These are phyloP conservation scores for Drosophila nigricruria DNA, from an alignment of 2,888 invertebrate genomes.

Conservation along the genomic window DNA sequence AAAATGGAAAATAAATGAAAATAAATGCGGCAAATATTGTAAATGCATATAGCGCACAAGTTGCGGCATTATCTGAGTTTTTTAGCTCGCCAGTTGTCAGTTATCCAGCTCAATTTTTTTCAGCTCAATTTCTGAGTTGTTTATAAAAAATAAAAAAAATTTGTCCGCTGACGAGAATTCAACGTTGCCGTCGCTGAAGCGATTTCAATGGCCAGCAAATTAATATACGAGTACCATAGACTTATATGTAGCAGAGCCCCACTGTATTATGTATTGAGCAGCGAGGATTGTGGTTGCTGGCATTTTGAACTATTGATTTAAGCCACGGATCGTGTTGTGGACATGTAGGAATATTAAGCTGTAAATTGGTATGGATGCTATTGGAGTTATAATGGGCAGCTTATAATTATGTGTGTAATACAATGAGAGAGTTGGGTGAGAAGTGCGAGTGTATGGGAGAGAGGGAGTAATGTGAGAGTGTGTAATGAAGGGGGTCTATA, in stretches of 20 bases:
- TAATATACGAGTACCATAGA: conserved; percentile 24
- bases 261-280: conserved; percentile 10
- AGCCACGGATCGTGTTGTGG: conserved; percentile 25
- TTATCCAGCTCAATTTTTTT: conserved; percentile 5
- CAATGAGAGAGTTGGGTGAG: background rate
- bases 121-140: conserved; percentile 26
- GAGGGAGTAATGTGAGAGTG: background rate
- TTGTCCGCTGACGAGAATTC: conserved; percentile 3
- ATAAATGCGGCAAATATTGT: conserved; percentile 48
- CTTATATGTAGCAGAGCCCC: conserved; percentile 4
- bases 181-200: conserved; percentile 4
- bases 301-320: conserved; percentile 5
- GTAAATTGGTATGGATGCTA: conserved; percentile 21
- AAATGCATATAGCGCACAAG: conserved; percentile 53
- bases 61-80: conserved; percentile 61
- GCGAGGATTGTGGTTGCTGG: conserved; percentile 14
- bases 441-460: background rate
- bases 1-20: conserved; percentile 39
- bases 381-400: background rate
- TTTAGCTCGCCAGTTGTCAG: conserved; percentile 34
- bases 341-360: conserved; percentile 21
- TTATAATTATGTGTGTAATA: background rate
- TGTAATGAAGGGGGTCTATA: background rate
- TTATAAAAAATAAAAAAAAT: conserved; percentile 1
- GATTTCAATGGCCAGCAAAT: conserved; percentile 38